These are phyloP conservation scores for Erithacus rubecula DNA, from an alignment of 2,797 vertebrate species.

Conservation along the genomic window DNA sequence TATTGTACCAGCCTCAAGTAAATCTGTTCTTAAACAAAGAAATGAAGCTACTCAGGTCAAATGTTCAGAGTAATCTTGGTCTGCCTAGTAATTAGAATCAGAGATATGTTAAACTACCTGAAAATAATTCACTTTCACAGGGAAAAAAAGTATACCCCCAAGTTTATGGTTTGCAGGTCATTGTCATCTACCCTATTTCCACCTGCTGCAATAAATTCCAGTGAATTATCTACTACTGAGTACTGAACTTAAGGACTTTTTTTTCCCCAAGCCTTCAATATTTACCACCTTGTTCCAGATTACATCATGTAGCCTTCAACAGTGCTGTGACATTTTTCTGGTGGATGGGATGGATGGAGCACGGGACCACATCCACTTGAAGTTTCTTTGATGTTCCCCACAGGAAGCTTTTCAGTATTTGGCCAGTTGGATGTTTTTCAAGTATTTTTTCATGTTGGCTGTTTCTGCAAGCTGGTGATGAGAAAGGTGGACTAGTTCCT, in stretches of 20 bases:
- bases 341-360: neutral
- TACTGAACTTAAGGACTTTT: conserved; percentile 21
- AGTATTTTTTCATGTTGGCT: neutral
- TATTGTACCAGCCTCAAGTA: conserved; percentile 33
- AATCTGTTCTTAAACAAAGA: conserved; percentile 51
- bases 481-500: neutral
- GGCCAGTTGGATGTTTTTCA: neutral
- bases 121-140: conserved; percentile 58
- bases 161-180: conserved; percentile 64
- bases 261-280: neutral
- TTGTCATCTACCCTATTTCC: conserved; percentile 38
- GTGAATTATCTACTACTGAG: conserved; percentile 62
- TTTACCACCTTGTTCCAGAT: conserved; percentile 32
- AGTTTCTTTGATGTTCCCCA: conserved; percentile 7
- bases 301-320: conserved; percentile 35
- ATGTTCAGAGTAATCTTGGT: conserved; percentile 33
- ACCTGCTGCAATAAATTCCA: conserved; percentile 43
- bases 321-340: neutral
- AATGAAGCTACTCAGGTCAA: conserved; percentile 27
- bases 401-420: conserved; percentile 6
- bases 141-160: conserved; percentile 7
- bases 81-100: conserved; percentile 54
- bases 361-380: neutral
- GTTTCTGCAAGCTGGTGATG: neutral
- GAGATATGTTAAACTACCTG: conserved; percentile 58